Evolutionary conservation across 1,140 invertebrate genomes (phyloP).

Genomic region (Yoshiicerus persimilis): DNA sequence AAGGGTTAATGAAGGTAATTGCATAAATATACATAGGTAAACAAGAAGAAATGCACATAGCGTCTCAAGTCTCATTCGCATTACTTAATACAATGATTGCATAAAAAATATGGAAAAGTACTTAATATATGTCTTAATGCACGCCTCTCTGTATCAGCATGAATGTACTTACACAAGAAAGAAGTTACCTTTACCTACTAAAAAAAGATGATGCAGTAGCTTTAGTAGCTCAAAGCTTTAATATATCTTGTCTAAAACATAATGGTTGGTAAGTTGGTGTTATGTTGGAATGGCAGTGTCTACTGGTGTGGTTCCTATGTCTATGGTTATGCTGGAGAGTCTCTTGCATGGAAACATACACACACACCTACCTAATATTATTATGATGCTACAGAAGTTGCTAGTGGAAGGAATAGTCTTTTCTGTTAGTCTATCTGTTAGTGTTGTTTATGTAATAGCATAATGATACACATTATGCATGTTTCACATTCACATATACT

Average conservation of each 20-base stretch:
- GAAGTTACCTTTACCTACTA: neutral
- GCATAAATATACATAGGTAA: neutral
- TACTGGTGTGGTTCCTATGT: neutral
- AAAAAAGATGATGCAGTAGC: neutral
- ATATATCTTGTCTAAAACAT: neutral
- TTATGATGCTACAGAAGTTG: neutral
- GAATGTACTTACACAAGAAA: neutral
- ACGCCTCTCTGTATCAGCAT: neutral
- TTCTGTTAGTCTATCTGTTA: neutral
- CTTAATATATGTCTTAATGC: neutral
- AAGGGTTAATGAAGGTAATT: neutral
- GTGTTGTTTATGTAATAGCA: constrained; percentile 13
- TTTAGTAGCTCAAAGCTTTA: neutral
- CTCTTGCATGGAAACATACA: no score
- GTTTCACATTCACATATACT: neutral
- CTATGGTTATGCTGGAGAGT: no score
- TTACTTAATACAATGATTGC: neutral
- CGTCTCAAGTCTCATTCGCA: neutral
- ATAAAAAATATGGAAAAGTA: neutral
- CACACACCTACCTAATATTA: no score
- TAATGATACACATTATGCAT: constrained; percentile 17
- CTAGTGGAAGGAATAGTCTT: neutral
- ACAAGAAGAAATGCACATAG: neutral
- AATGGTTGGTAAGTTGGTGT: neutral
- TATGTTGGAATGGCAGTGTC: neutral